Percentiles rank a stretch among this genome's conserved stretches.
phyloP scores from a whole-genome alignment of 2,797 vertebrate species.

The Chelon auratus region DNA sequence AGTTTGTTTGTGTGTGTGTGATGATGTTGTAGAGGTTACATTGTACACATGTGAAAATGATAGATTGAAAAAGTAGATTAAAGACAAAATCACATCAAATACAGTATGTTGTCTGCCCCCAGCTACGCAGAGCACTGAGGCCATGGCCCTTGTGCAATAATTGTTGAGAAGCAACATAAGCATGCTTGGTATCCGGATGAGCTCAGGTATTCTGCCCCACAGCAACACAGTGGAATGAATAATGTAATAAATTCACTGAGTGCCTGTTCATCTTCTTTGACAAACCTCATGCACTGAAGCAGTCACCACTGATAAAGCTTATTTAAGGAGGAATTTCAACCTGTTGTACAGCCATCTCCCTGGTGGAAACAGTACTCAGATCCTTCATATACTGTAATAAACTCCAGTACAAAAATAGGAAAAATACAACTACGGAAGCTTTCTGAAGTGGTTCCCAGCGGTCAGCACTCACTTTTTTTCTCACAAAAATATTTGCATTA shows the following conservation, averaged over 20 bases:
- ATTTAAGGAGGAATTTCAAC: neutral
- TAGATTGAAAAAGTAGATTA: neutral
- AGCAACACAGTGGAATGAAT: slow-evolving; percentile 24
- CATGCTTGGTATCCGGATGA: slow-evolving; percentile 59
- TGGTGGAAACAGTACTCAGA: neutral
- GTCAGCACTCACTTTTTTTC: too few relatives aligned
- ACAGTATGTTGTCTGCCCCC: neutral
- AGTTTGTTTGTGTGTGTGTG: too few relatives aligned
- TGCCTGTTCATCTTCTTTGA: slow-evolving; percentile 7
- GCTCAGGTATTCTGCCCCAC: slow-evolving; percentile 49
- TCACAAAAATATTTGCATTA: too few relatives aligned
- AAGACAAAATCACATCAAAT: neutral
- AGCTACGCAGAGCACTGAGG: neutral
- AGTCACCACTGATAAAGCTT: neutral
- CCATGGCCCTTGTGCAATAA: slow-evolving; percentile 42
- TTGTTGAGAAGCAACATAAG: slow-evolving; percentile 21
- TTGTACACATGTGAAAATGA: too few relatives aligned
- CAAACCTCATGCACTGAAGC: neutral
- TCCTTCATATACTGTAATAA: neutral
- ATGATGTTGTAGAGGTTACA: too few relatives aligned
- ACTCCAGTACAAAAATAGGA: too few relatives aligned
- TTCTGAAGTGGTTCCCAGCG: too few relatives aligned
- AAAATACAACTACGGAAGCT: too few relatives aligned
- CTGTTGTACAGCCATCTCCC: neutral
- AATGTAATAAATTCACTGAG: slow-evolving; percentile 19